Percentiles rank a stretch among this genome's conserved stretches.
Evolutionary conservation across 2,113 vertebrate species (phyloP).

Genomic region (Tautogolabrus adspersus): DNA sequence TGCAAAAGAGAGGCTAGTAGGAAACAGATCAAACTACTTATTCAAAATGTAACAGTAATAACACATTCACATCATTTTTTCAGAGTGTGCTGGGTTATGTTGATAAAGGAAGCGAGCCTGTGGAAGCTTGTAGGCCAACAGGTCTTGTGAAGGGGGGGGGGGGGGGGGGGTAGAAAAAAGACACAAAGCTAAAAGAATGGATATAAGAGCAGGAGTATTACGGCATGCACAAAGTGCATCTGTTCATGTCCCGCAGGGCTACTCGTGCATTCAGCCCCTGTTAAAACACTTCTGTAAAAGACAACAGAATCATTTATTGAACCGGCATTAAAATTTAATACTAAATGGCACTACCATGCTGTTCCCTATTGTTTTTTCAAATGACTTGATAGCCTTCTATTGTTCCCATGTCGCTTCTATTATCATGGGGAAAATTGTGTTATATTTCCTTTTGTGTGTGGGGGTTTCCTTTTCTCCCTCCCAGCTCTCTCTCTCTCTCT

Average conservation of each 20-base stretch:
- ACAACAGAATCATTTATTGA: slow-evolving; percentile 82
- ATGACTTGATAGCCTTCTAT: slow-evolving; percentile 88
- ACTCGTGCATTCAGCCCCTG: slow-evolving; percentile 40
- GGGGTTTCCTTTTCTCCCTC: slow-evolving; percentile 36
- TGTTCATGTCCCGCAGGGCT: slow-evolving; percentile 61
- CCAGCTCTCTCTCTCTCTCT: slow-evolving; percentile 9
- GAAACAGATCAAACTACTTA: too few species aligned
- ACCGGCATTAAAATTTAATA: slow-evolving; percentile 86
- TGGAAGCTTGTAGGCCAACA: slow-evolving; percentile 5
- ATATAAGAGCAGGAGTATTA: slow-evolving; percentile 29
- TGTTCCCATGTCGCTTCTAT: slow-evolving; percentile 85
- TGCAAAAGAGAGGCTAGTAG: too few species aligned
- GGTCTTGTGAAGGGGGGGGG: too few species aligned
- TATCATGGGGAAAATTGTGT: slow-evolving; percentile 83
- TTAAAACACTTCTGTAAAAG: slow-evolving; percentile 74
- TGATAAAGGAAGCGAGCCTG: background rate
- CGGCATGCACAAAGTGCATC: slow-evolving; percentile 55
- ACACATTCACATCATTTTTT: too few species aligned
- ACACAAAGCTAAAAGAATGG: slow-evolving; percentile 15
- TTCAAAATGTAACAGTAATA: too few species aligned
- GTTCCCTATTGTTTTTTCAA: slow-evolving; percentile 88
- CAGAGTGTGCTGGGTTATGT: too few species aligned
- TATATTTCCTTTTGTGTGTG: slow-evolving; percentile 71
- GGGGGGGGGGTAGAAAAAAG: slow-evolving; percentile 3
- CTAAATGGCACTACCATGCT: slow-evolving; percentile 82